Evolutionary conservation across 2,888 invertebrate species (phyloP), one percentile per base, ranked within the genome.

Genomic region (Eledona agricola): DNA sequence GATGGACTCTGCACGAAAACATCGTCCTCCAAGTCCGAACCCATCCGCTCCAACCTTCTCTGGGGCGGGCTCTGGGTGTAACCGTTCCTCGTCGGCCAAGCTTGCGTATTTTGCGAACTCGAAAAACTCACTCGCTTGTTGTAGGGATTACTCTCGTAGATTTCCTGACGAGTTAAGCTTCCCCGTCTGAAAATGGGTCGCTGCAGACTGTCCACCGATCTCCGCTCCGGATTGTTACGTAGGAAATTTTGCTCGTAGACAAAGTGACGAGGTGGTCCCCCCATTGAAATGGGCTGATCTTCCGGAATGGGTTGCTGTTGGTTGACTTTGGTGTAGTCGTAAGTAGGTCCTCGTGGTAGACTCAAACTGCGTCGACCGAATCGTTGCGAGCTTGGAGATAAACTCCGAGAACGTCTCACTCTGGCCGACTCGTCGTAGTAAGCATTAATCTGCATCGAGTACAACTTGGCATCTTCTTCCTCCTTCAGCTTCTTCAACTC

Each of bases 401-500:
- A 71, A 57, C 80, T 80, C 45, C 80, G 70, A 1, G 79, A 78
- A 46, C 79, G 69, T 20, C 75, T 69, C 1, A 58, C 54, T 19
- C 64, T 61, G n/a, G 66, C 63, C 1, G 73, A 69, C 54, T 74
- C 74, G 47, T 72, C 74, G 1, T 65, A 66, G 40, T 68, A 72
- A 12, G 70, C 68, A 26, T 68, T 68, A 56, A 69, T 61, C 42
- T 75, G 72, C 15, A 67, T 61, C 29, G 68, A 59, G 22, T 69
- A 69, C 22, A 72, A 71, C 60, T 79, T 80, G 52, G 80, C 77
- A 62, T 86, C 86, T 72, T 86, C 84, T 68, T 82, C 81, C 31
- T 83, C 78, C 64, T 84, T 86, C 51, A 83, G 70, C 70, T 83
- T 83, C 66, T 83, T 84, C 43, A 87, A 72, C 66, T 85, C 84